phyloP scores from a whole-genome alignment of 92 coral and sea anemone species.

The Umimayanthus chanpuru region DNA sequence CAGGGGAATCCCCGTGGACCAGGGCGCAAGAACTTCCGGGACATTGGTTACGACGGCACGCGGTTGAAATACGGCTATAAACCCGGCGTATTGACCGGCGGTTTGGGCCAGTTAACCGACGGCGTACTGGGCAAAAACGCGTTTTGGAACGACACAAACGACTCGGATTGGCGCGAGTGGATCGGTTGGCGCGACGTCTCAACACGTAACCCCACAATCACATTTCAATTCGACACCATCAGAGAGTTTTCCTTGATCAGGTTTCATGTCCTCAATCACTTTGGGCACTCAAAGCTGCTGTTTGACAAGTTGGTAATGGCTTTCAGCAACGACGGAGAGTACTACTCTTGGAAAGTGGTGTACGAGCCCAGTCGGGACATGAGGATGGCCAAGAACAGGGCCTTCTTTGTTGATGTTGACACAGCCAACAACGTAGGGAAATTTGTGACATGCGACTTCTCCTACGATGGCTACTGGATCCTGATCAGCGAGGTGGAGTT shows the following conservation, averaged over 20 bases:
- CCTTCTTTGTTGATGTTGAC: constrained; percentile 87
- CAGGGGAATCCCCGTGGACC: constrained; percentile 89
- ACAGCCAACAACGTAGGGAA: constrained; percentile 76
- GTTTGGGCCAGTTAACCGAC: constrained; percentile 95
- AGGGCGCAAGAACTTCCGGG: constrained; percentile 74
- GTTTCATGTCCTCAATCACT: constrained; percentile 80
- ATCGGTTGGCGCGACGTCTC: constrained; percentile 91
- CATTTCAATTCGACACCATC: constrained; percentile 80
- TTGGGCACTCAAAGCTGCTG: constrained; percentile 81
- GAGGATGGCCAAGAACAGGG: constrained; percentile 59
- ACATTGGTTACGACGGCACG: constrained; percentile 91
- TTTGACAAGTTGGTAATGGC: constrained; percentile 88
- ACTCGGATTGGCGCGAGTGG: constrained; percentile 85
- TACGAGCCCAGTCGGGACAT: constrained; percentile 77
- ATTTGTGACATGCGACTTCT: constrained; percentile 86
- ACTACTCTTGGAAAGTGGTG: constrained; percentile 90
- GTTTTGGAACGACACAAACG: constrained; percentile 83
- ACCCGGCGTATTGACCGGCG: constrained; percentile 77
- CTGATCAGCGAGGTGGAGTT: constrained; percentile 90
- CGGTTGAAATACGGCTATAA: constrained; percentile 76
- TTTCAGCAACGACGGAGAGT: constrained; percentile 90
- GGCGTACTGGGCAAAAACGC: constrained; percentile 82
- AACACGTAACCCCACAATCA: constrained; percentile 71
- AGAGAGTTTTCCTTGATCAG: constrained; percentile 78
- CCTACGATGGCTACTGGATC: constrained; percentile 95